Evolutionary conservation across 2,113 vertebrate genomes (phyloP), one percentile per base, ranked within the genome.

Genomic region (Geococcyx californianus): DNA sequence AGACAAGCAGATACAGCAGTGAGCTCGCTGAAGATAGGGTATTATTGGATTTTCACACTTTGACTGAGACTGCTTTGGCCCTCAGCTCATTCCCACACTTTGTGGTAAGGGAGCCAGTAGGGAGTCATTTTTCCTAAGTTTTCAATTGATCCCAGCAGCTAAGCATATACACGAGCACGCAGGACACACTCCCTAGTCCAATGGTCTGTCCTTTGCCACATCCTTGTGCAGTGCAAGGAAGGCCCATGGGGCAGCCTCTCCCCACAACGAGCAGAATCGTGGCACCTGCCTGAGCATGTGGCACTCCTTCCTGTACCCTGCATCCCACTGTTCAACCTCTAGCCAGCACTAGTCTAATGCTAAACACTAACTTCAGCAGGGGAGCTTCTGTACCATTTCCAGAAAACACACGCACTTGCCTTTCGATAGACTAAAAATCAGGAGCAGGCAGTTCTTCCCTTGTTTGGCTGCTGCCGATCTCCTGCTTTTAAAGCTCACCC

Each of bases 221-320:
- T 19, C 70, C 24, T n/a, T 51, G 11, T 25, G 5, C 36, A 40
- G 20, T 4, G 5, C n/a, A 56, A 66, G 29, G 47, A 60, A 55
- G 24, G 10, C 24, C 31, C 25, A 5, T 3, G 7, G 52, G n/a
- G 31, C 21, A 92, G 26, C 7, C 1, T 7, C n/a, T 87, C 60
- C 24, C 11, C 26, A 20, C 11, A 21, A 14, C 11, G 38, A 11
- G 26, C 36, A 67, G 52, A 36, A 47, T 23, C 1, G 0, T 19
- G 26, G 26, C 62, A 70, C 1, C 17, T 33, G 11, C 0, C 4
- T 0, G 1, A n/a, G 20, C 24, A 34, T 0, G 0, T 17, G 25
- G 16, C 0, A 1, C 29, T 66, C 40, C 62, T 38, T 16, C n/a
- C 19, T 11, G 24, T 45, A 26, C 3, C 10, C 21, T 24, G 33